Percentiles rank a stretch among this genome's conserved stretches.
These are phyloP conservation scores for Leucozona laternaria DNA, from an alignment of 2,888 invertebrate genomes.

Conservation along the genomic window DNA sequence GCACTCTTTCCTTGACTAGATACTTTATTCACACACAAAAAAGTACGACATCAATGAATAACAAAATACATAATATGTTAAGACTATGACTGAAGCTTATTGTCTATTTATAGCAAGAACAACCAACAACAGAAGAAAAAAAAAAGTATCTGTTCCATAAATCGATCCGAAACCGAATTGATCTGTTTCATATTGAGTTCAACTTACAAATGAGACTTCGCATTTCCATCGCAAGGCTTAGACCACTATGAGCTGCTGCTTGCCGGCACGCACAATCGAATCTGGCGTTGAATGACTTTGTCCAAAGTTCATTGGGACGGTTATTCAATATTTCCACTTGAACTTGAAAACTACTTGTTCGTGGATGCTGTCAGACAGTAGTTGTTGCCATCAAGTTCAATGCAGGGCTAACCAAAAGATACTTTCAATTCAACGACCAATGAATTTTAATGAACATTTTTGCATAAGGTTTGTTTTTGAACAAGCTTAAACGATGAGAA, in stretches of 20 bases:
- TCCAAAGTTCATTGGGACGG: constrained; percentile 59
- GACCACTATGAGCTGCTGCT: constrained; percentile 3
- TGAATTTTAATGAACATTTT: constrained; percentile 33
- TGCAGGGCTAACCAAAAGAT: neutral
- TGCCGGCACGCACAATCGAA: constrained; percentile 10
- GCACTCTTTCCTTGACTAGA: constrained; percentile 46
- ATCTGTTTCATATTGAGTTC: constrained; percentile 60
- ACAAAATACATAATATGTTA: neutral
- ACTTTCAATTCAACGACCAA: constrained; percentile 6
- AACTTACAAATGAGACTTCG: constrained; percentile 52
- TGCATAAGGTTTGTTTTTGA: neutral
- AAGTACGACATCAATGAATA: neutral
- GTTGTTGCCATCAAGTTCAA: constrained; percentile 19
- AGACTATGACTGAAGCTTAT: neutral
- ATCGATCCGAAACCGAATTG: constrained; percentile 45
- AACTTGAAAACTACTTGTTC: constrained; percentile 56
- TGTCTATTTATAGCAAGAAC: neutral
- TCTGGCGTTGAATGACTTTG: constrained; percentile 17
- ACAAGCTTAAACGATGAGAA: neutral
- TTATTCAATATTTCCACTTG: constrained; percentile 61
- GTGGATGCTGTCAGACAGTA: constrained; percentile 10
- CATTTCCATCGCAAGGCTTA: constrained; percentile 8
- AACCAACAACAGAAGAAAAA: neutral
- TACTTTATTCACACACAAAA: neutral
- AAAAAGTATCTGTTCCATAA: constrained; percentile 1